Evolutionary conservation across 2,888 invertebrate genomes (phyloP).

Genomic region (Amiota communis): DNA sequence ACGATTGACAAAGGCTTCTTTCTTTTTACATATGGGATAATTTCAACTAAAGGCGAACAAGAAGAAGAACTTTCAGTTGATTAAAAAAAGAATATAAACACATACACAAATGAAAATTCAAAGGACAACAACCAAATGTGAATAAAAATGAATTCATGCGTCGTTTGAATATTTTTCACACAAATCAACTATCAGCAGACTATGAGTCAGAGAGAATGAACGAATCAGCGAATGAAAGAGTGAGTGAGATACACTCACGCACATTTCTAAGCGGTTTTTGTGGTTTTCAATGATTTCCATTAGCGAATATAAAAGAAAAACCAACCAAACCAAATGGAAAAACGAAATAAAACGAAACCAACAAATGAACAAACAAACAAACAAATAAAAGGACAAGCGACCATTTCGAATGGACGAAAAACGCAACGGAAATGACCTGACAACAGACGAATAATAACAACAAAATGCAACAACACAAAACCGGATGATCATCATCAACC

Average conservation of each 20-base stretch:
- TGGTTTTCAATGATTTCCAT: conserved; percentile 22
- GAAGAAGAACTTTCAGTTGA: no score
- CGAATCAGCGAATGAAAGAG: no score
- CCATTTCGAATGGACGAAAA: not conserved
- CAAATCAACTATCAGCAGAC: no score
- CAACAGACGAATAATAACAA: not conserved
- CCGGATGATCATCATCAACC: not conserved
- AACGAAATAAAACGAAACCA: not conserved
- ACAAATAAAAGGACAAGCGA: not conserved
- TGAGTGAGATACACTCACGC: not conserved
- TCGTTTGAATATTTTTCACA: no score
- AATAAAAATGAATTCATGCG: no score
- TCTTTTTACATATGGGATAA: no score
- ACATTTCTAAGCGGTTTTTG: conserved; percentile 17
- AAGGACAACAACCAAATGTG: no score
- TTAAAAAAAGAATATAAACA: no score
- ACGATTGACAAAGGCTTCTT: no score
- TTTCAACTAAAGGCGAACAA: no score
- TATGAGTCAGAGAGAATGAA: no score
- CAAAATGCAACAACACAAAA: conserved; percentile 4
- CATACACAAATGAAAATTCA: no score
- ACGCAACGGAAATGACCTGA: conserved; percentile 18
- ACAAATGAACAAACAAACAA: not conserved
- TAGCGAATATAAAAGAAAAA: conserved; percentile 14
- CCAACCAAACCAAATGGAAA: not conserved